Conservation (phyloP, 2,797 vertebrate genomes). For the Ctenosaura bakeri region DNA sequence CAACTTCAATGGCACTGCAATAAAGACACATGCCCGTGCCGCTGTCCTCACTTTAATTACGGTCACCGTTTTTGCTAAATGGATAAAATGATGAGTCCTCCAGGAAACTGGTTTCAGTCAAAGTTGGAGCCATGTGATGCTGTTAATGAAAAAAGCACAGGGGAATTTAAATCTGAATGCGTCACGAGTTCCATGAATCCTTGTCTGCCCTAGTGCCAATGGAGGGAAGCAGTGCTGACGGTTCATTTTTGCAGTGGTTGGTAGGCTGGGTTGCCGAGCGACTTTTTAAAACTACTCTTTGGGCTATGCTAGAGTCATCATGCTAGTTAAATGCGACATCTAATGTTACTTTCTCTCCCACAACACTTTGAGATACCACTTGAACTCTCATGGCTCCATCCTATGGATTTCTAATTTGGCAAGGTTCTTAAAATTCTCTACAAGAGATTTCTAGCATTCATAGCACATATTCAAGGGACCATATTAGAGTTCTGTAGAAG, state of each 20-base stretch:
- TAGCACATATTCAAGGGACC: too few species aligned
- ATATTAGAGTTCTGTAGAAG: too few species aligned
- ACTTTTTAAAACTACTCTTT: not conserved
- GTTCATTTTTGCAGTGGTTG: not conserved
- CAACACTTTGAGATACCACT: not conserved
- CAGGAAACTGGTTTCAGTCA: not conserved
- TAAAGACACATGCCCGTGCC: not conserved
- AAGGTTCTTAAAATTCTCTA: too few species aligned
- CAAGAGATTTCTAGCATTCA: too few species aligned
- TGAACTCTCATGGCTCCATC: too few species aligned
- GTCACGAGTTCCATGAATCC: not conserved
- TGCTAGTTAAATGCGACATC: not conserved
- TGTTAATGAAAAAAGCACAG: not conserved
- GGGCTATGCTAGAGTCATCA: not conserved
- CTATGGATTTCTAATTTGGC: too few species aligned
- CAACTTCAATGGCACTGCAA: not conserved
- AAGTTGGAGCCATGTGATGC: not conserved
- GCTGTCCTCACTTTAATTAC: conserved; percentile 20
- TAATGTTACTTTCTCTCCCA: not conserved
- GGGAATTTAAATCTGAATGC: not conserved
- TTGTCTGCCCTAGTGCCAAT: not conserved
- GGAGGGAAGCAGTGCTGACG: not conserved
- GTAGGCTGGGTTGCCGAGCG: not conserved
- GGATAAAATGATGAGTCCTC: too few species aligned
- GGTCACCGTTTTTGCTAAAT: not conserved